Conservation (phyloP, 2,113 vertebrate genomes). For the Gulo gulo region DNA sequence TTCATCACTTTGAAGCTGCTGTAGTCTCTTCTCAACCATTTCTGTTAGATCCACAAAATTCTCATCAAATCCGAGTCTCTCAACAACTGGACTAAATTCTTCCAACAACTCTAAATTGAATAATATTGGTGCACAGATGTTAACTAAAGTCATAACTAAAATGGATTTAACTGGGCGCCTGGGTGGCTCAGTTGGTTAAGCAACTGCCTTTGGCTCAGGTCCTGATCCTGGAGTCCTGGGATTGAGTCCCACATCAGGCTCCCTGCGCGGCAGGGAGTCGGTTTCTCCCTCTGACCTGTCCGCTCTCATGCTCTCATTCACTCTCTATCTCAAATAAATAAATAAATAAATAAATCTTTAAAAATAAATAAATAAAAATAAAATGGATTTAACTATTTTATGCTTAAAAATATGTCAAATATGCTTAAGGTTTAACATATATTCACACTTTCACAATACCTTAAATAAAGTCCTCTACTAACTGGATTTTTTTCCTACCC, state of each 20-base stretch:
- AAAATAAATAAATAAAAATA: no score
- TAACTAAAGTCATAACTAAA: constrained; percentile 15
- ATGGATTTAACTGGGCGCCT: background rate
- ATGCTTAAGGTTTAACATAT: background rate
- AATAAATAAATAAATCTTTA: no score
- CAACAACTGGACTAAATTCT: constrained; percentile 90
- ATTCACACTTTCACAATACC: background rate
- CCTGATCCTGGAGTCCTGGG: no score
- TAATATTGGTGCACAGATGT: background rate
- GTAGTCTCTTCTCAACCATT: constrained; percentile 85
- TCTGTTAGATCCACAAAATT: constrained; percentile 93
- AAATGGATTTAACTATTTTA: no score
- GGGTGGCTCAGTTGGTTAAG: no score
- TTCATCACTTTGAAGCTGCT: constrained; percentile 51
- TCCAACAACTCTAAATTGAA: constrained; percentile 87
- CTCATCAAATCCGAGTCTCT: constrained; percentile 94
- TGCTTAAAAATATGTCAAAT: background rate
- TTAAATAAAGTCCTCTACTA: constrained; percentile 11
- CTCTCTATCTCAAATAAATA: no score
- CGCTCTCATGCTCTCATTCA: no score
- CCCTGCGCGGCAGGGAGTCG: no score
- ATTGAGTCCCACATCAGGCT: no score
- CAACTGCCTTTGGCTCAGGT: no score
- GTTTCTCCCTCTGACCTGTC: no score
- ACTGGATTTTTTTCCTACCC: background rate